Percentiles rank a stretch among this genome's conserved stretches.
phyloP scores from a whole-genome alignment of 2,888 invertebrate species.

The Caenorhabditis sp. region DNA sequence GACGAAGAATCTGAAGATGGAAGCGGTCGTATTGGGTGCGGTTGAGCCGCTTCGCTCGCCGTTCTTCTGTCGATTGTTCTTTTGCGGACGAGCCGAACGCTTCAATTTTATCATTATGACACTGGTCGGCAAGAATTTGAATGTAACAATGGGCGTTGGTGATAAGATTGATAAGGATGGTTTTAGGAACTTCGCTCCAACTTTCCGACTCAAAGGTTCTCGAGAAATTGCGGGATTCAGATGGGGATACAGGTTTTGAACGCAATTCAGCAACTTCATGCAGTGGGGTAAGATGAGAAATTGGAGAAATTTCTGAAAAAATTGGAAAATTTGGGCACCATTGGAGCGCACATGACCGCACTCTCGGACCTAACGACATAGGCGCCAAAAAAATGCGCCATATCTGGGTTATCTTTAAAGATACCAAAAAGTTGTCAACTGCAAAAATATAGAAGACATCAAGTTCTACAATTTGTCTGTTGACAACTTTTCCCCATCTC shows the following conservation, averaged over 20 bases:
- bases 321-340: constrained; percentile 1
- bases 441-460: no score
- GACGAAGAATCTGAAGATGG: constrained; percentile 52
- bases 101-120: constrained; percentile 77
- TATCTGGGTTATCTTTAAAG: background rate
- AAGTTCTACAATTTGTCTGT: no score
- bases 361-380: no score
- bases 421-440: background rate
- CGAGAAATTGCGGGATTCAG: constrained; percentile 64
- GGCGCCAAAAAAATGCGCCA: no score
- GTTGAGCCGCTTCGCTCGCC: constrained; percentile 38
- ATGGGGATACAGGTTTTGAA: constrained; percentile 72
- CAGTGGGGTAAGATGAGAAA: constrained; percentile 17
- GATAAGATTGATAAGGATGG: background rate
- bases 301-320: no score
- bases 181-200: constrained; percentile 31
- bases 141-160: constrained; percentile 37
- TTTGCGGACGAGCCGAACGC: constrained; percentile 44
- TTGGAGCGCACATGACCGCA: no score
- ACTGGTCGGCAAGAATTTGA: constrained; percentile 68
- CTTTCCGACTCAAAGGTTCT: constrained; percentile 49
- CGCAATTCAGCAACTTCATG: constrained; percentile 74
- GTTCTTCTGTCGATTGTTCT: constrained; percentile 43
- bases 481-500: no score
- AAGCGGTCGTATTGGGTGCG: constrained; percentile 43